phyloP scores from a whole-genome alignment of 2,113 vertebrate species.

The Nesospiza acunhae region DNA sequence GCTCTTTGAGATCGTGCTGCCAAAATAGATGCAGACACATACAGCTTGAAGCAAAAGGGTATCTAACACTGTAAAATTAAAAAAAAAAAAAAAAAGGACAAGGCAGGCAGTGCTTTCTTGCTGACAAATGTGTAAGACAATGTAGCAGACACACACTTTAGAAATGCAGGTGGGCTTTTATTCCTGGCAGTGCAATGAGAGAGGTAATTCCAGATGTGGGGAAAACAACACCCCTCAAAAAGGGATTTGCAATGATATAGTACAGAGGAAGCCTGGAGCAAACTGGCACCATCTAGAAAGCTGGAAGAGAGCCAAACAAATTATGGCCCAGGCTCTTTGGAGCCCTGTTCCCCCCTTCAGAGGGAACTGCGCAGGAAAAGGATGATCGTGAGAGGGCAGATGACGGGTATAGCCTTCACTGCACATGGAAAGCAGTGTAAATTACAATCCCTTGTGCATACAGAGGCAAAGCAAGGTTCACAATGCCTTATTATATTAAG shows the following conservation, averaged over 20 bases:
- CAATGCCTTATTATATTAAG: not conserved
- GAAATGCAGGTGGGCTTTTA: not conserved
- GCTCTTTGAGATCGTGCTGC: not conserved
- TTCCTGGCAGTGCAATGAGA: not conserved
- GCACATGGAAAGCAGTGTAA: not conserved
- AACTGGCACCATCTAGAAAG: not conserved
- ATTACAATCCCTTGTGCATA: slow-evolving; percentile 3
- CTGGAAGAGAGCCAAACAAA: not conserved
- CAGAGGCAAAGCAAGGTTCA: not conserved
- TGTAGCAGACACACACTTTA: not conserved
- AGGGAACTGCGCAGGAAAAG: not conserved
- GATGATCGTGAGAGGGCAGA: not conserved
- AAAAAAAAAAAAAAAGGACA: not conserved
- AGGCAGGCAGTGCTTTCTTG: not conserved
- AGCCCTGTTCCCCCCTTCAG: not conserved
- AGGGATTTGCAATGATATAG: not conserved
- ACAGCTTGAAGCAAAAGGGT: not conserved
- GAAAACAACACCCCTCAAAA: not conserved
- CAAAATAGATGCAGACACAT: not conserved
- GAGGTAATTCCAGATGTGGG: not conserved
- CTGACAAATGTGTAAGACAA: not conserved
- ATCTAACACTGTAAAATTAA: not conserved
- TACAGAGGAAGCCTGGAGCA: not conserved
- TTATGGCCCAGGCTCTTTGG: not conserved
- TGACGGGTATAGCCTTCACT: not conserved